A percentile compares a stretch with the other conserved stretches of the same genome.
Conservation (phyloP, 2,888 invertebrate species). For the Belgica antarctica region DNA sequence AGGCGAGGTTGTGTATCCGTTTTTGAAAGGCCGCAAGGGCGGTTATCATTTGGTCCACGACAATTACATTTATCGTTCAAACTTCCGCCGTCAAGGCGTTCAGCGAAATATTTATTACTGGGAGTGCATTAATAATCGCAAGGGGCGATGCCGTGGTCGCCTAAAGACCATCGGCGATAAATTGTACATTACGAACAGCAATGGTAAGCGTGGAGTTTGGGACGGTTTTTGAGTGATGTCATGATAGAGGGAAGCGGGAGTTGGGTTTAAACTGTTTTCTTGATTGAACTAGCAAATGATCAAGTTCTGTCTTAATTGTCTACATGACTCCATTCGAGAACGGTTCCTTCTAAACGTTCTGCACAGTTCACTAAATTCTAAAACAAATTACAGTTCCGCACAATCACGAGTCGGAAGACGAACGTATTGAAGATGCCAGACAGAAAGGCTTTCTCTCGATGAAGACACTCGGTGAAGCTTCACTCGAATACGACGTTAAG, state of each 20-base stretch:
- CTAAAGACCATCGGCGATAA: slow-evolving; percentile 54
- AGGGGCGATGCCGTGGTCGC: slow-evolving; percentile 54
- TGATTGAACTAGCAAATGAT: too few relatives aligned
- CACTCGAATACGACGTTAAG: slow-evolving; percentile 6
- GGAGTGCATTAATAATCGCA: slow-evolving; percentile 56
- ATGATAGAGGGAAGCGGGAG: too few relatives aligned
- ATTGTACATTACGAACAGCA: slow-evolving; percentile 54
- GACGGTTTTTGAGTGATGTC: too few relatives aligned
- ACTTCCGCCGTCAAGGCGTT: slow-evolving; percentile 53
- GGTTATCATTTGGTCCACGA: slow-evolving; percentile 53
- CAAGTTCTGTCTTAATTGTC: too few relatives aligned
- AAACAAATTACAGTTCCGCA: slow-evolving; percentile 31
- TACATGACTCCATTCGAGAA: too few relatives aligned
- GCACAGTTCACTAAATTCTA: background rate
- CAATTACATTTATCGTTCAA: slow-evolving; percentile 54
- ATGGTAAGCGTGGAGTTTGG: slow-evolving; percentile 43
- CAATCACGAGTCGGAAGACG: slow-evolving; percentile 19
- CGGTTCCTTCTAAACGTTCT: background rate
- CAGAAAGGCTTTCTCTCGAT: slow-evolving; percentile 8
- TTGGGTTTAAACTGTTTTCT: too few relatives aligned
- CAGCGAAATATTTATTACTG: slow-evolving; percentile 53
- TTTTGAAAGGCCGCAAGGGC: slow-evolving; percentile 54
- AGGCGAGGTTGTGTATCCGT: slow-evolving; percentile 47
- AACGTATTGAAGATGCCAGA: slow-evolving; percentile 23
- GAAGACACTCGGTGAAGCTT: slow-evolving; percentile 9